Conservation (phyloP, 2,113 vertebrate species). For the Drymodes brunneopygia region DNA sequence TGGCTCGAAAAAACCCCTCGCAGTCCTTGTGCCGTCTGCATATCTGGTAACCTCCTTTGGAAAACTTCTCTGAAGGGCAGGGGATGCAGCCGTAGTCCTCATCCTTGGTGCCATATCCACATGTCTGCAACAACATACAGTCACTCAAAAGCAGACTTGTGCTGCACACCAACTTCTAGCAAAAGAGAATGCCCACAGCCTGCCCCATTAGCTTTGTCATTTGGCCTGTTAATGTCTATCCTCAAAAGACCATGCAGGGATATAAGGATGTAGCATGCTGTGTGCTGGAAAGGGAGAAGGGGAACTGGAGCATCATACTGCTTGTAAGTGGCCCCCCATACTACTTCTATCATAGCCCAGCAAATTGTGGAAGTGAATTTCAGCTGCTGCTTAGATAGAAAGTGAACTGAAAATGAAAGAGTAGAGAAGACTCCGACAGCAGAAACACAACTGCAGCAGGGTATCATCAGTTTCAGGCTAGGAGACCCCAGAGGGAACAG, state of each 20-base stretch:
- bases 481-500: not conserved
- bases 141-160: not conserved
- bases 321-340: not conserved
- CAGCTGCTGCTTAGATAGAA: not conserved
- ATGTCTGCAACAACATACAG: constrained; percentile 74
- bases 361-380: not conserved
- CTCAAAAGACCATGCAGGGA: not conserved
- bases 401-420: not conserved
- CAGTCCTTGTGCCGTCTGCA: constrained; percentile 96
- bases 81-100: constrained; percentile 88
- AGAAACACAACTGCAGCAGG: not conserved
- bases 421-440: not conserved
- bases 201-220: rapidly evolving
- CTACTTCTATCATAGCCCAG: not conserved
- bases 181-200: not conserved
- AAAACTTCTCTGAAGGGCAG: constrained; percentile 91
- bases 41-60: constrained; percentile 95
- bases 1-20: constrained; percentile 88
- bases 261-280: rapidly evolving
- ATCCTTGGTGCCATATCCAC: constrained; percentile 90
- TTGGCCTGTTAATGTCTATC: not conserved
- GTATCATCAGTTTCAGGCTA: not conserved
- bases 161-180: not conserved
- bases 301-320: not conserved
- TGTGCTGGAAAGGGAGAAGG: not conserved